A percentile compares a stretch with the other conserved stretches of the same genome.
Evolutionary conservation across 2,888 invertebrate genomes (phyloP).

Genomic region (Tolmerus cingulatus): DNA sequence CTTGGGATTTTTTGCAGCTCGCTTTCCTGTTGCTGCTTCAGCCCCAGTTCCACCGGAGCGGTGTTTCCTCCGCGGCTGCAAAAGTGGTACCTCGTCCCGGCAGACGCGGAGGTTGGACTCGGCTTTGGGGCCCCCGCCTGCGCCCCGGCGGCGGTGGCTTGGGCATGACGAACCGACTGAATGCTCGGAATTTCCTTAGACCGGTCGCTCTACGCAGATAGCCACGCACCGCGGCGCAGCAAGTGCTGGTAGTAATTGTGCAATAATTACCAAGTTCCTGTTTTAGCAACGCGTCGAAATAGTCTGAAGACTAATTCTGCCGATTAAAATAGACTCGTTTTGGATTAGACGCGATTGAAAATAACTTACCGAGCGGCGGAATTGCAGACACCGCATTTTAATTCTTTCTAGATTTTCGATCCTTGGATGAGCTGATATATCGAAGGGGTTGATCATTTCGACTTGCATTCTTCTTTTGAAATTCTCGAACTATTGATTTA

Average conservation of each 20-base stretch:
- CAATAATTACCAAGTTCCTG: conserved; percentile 18
- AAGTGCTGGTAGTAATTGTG: conserved; percentile 10
- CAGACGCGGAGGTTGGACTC: neutral
- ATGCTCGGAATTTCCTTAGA: conserved; percentile 2
- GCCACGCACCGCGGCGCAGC: neutral
- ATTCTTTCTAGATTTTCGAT: neutral
- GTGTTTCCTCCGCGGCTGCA: neutral
- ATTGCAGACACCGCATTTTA: neutral
- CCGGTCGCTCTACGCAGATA: neutral
- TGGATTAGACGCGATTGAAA: neutral
- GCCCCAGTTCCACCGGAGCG: neutral
- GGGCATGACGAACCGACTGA: neutral
- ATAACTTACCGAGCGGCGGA: neutral
- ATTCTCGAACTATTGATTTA: neutral
- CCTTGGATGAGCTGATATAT: neutral
- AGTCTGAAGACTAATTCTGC: neutral
- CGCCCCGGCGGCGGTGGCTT: neutral
- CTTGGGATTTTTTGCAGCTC: neutral
- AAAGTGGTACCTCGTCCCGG: neutral
- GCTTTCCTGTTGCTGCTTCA: neutral
- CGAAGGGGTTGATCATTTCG: neutral
- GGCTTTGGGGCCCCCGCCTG: neutral
- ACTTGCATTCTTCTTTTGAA: neutral
- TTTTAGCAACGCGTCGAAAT: neutral
- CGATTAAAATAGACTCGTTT: conserved; percentile 1